These are phyloP conservation scores for Drosophila barbarae DNA, from an alignment of 2,888 invertebrate species.

Conservation along the genomic window DNA sequence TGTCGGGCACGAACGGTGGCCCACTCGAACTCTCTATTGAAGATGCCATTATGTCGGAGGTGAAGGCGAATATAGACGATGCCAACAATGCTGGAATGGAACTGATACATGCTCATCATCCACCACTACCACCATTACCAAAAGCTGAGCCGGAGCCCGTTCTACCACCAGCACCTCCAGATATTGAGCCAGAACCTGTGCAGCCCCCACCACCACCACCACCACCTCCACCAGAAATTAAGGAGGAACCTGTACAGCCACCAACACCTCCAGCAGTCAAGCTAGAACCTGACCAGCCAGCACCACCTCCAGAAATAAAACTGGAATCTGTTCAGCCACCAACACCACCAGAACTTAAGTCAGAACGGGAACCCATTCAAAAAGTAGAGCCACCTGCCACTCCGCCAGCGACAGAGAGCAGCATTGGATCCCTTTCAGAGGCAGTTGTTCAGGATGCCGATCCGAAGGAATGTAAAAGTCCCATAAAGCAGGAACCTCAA, in stretches of 20 bases:
- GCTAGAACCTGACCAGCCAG: background rate
- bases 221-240: background rate
- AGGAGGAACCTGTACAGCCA: conserved; percentile 3
- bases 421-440: background rate
- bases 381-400: conserved; percentile 6
- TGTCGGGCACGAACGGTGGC: conserved; percentile 37
- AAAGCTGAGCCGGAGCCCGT: conserved; percentile 1
- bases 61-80: conserved; percentile 54
- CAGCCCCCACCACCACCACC: conserved; percentile 10
- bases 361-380: background rate
- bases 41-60: conserved; percentile 61
- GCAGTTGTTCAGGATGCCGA: background rate
- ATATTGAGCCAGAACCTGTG: background rate
- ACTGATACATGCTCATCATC: conserved; percentile 5
- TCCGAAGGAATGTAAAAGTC: background rate
- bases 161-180: conserved; percentile 9
- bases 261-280: background rate
- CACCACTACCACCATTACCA: conserved; percentile 3
- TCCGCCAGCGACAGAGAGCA: conserved; percentile 10
- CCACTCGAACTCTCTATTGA: conserved; percentile 48
- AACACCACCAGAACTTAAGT: background rate
- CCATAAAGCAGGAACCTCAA: background rate
- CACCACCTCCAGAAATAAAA: background rate
- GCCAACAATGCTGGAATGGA: conserved; percentile 35
- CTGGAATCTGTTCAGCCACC: background rate